Percentiles rank a stretch among this genome's conserved stretches.
Evolutionary conservation across 1,140 invertebrate species (phyloP).

Genomic region (Phymorhynchus buccinoides): DNA sequence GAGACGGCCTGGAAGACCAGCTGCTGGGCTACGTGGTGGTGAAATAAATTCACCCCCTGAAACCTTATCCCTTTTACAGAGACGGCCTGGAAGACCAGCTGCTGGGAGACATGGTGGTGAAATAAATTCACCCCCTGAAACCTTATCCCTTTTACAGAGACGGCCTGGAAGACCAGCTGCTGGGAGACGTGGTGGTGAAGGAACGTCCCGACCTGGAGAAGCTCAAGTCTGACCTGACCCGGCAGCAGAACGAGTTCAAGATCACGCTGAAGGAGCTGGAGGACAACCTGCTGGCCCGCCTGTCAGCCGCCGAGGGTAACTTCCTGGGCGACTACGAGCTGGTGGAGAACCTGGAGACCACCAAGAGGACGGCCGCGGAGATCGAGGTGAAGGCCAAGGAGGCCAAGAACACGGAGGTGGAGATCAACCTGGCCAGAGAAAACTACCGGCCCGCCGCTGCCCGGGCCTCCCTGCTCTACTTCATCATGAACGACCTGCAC

Average conservation of each 20-base stretch:
- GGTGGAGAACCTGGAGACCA: slow-evolving; percentile 96
- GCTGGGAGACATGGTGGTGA: too few relatives aligned
- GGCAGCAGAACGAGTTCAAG: slow-evolving; percentile 97
- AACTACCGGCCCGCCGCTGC: slow-evolving; percentile 93
- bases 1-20: too few relatives aligned
- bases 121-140: too few relatives aligned
- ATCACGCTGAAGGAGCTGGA: slow-evolving; percentile 94
- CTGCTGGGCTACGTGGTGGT: too few relatives aligned
- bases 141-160: slow-evolving; percentile 75
- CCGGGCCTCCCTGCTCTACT: slow-evolving; percentile 92
- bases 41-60: too few relatives aligned
- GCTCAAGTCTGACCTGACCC: slow-evolving; percentile 92
- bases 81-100: too few relatives aligned
- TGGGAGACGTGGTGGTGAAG: slow-evolving; percentile 96
- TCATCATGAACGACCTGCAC: slow-evolving; percentile 96
- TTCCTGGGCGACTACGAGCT: slow-evolving; percentile 91
- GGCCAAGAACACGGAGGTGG: slow-evolving; percentile 90
- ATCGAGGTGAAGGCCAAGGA: slow-evolving; percentile 93
- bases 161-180: slow-evolving; percentile 94
- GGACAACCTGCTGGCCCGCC: slow-evolving; percentile 89
- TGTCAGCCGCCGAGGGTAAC: slow-evolving; percentile 93
- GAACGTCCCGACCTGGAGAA: slow-evolving; percentile 96
- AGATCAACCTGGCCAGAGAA: slow-evolving; percentile 95
- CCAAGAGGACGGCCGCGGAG: slow-evolving; percentile 94
- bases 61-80: too few relatives aligned